Base-by-base conservation (phyloP, 2,888 invertebrate genomes). In the Dendrolimus houi region DNA sequence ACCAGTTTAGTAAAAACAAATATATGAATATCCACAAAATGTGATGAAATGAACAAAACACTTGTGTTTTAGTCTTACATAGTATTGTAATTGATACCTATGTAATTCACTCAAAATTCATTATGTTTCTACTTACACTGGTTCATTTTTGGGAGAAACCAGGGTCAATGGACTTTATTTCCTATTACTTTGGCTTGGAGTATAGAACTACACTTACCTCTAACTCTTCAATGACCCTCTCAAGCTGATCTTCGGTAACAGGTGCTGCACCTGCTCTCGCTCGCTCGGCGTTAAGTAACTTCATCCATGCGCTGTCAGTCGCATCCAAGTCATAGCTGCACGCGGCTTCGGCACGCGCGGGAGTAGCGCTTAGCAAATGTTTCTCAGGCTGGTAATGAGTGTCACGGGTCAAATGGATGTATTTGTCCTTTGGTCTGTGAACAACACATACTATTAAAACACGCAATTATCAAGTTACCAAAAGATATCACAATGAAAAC, bases 311-410 rank as follows among this genome's bases (percentile, higher is more conserved):
- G 61, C 95, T 94, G 85, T 99, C 99, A 65, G 95, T 94, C 72
- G 97, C 97, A 87, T 99, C 99, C 74, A 99, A 92, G 85, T 99
- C 99, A 82, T 99, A 99, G 65, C 96, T 95, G 88, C 98, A 98
- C 40, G 97, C 96, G 69, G 97, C 96, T 83, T 99, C 98, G 13
- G 98, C 96, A 76, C 95, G 92, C 58, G 96, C 94, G 60, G 97
- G 96, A 64, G 97, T 96, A 69, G 94, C 94, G 63, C 97, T 97
- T 70, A 98, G 91, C 76, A 94, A 93, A 89, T 98, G 98, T 70
- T 95, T 94, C 60, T 97, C 97, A 60, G 95, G 81, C 71, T 94
- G 94, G 86, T 96, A 98, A 74, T 94, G 93, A 69, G 95, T 96
- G 83, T 98, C 98, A 77, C 97, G 96, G 60, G 94, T 94, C 82